Percentiles rank a stretch among this genome's conserved stretches.
phyloP scores from a whole-genome alignment of 2,797 vertebrate species.

The Acipenser transmontanus region DNA sequence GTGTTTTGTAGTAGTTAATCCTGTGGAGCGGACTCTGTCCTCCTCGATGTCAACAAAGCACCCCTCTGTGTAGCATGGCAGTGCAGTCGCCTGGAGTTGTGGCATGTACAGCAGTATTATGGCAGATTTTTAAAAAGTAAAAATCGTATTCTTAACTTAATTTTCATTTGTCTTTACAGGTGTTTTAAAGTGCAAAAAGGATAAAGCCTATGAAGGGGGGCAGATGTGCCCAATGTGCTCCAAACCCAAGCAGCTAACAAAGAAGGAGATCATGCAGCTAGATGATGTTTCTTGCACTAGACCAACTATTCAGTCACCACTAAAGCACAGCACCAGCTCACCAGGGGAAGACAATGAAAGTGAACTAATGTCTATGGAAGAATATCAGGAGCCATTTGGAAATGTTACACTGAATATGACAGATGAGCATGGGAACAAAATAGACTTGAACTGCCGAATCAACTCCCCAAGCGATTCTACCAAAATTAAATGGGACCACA shows the following conservation, averaged over 20 bases:
- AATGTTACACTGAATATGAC: conserved; percentile 72
- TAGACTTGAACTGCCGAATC: conserved; percentile 64
- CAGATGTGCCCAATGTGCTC: conserved; percentile 74
- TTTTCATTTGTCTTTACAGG: conserved; percentile 44
- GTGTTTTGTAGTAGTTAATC: too few relatives aligned
- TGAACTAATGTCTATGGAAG: conserved; percentile 36
- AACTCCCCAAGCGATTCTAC: conserved; percentile 44
- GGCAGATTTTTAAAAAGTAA: background rate
- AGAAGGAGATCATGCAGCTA: conserved; percentile 57
- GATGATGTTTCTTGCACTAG: conserved; percentile 58
- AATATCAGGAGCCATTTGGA: conserved; percentile 57
- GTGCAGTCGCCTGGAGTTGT: too few relatives aligned
- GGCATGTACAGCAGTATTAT: too few relatives aligned
- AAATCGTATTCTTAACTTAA: background rate
- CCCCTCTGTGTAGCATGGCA: too few relatives aligned
- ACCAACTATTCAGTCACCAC: conserved; percentile 60
- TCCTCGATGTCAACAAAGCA: too few relatives aligned
- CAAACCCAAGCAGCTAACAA: conserved; percentile 54
- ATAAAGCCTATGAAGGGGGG: conserved; percentile 66
- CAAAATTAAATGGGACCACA: conserved; percentile 63
- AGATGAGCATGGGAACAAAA: conserved; percentile 79
- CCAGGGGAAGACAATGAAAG: conserved; percentile 39
- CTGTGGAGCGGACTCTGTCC: too few relatives aligned
- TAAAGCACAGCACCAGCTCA: conserved; percentile 37
- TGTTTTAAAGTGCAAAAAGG: conserved; percentile 86